Percentiles rank a stretch among this genome's conserved stretches.
These are phyloP conservation scores for Sebastes taczanowskii DNA, from an alignment of 2,797 vertebrate genomes.

Conservation along the genomic window DNA sequence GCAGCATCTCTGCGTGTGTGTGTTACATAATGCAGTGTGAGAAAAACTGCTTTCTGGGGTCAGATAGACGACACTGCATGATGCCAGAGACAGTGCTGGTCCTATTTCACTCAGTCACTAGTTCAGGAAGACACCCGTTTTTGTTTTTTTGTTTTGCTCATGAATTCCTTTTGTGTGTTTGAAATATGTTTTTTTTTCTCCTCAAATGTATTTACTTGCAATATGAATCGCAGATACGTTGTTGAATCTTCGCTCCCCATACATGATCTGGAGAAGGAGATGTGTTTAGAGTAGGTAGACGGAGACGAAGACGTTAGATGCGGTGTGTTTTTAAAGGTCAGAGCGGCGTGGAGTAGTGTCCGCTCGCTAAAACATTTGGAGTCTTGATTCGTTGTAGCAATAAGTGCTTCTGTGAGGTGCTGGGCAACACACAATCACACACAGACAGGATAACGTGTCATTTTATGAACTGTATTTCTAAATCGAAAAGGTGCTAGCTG, in stretches of 20 bases:
- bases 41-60: neutral
- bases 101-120: constrained; percentile 26
- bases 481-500: constrained; percentile 62
- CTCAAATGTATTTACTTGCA: constrained; percentile 54
- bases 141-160: neutral
- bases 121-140: constrained; percentile 30
- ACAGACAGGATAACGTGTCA: neutral
- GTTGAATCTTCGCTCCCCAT: constrained; percentile 34
- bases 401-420: constrained; percentile 66
- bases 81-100: constrained; percentile 26
- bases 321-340: constrained; percentile 62
- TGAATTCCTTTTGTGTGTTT: constrained; percentile 29
- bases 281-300: constrained; percentile 3
- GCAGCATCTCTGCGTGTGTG: constrained; percentile 8
- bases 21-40: neutral
- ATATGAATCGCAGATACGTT: constrained; percentile 43
- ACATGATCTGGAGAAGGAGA: constrained; percentile 11
- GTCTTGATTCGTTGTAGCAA: constrained; percentile 62
- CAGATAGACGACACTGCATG: constrained; percentile 44
- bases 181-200: constrained; percentile 29
- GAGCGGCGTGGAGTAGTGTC: constrained; percentile 23
- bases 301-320: constrained; percentile 36
- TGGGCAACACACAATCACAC: constrained; percentile 24
- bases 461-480: constrained; percentile 25
- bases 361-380: neutral